phyloP scores from a whole-genome alignment of 2,888 invertebrate genomes.

The Hecatera dysodea region DNA sequence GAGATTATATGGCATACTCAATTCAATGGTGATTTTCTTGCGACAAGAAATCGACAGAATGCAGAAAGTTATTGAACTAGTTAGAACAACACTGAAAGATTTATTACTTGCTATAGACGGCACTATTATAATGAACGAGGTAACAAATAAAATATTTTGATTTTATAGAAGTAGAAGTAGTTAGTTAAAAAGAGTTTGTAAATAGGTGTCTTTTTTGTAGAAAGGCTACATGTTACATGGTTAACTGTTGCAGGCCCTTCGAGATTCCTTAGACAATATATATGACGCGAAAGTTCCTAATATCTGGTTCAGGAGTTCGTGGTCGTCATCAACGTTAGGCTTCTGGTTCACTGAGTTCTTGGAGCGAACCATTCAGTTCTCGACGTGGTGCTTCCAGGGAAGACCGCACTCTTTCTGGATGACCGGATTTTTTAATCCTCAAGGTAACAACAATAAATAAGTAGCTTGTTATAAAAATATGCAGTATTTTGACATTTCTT shows the following conservation, averaged over 20 bases:
- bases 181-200: not conserved
- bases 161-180: not conserved
- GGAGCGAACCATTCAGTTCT: constrained; percentile 95
- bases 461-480: not conserved
- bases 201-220: not conserved
- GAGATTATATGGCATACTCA: constrained; percentile 92
- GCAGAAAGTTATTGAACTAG: constrained; percentile 93
- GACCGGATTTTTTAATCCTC: constrained; percentile 98
- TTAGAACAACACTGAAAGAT: constrained; percentile 93
- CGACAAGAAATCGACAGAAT: constrained; percentile 97
- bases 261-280: constrained; percentile 96
- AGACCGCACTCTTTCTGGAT: constrained; percentile 96
- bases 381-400: constrained; percentile 93
- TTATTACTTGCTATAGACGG: constrained; percentile 96
- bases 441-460: constrained; percentile 90
- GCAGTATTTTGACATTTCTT: not conserved
- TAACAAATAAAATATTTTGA: constrained; percentile 72
- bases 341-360: constrained; percentile 98
- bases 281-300: constrained; percentile 96
- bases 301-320: constrained; percentile 94
- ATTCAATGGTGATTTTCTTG: constrained; percentile 96
- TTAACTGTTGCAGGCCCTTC: constrained; percentile 90
- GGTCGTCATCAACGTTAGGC: constrained; percentile 96
- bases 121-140: constrained; percentile 97
- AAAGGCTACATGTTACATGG: not conserved